Conservation (phyloP, 37 sponge, comb jelly and placozoan genomes). For the Aphrocallistes beatrix region DNA sequence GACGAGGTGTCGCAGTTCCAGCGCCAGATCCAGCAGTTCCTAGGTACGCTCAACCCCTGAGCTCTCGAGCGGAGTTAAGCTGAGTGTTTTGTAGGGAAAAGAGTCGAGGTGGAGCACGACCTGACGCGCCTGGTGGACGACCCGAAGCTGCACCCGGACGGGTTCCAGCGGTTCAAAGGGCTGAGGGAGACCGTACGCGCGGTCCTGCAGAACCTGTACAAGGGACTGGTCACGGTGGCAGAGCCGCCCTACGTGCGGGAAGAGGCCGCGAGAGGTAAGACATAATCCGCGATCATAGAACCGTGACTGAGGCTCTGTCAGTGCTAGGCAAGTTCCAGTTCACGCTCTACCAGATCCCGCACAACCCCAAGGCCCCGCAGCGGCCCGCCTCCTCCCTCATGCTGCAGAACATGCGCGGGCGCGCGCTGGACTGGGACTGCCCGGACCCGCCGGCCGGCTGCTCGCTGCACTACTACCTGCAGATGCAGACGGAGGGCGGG, state of each 20-base stretch:
- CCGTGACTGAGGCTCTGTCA: neutral
- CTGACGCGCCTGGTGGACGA: neutral
- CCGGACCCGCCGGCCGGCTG: neutral
- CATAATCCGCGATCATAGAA: neutral
- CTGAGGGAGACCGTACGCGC: neutral
- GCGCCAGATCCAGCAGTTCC: neutral
- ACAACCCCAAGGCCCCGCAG: neutral
- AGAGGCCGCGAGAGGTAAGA: neutral
- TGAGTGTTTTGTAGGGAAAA: neutral
- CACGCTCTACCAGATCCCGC: neutral
- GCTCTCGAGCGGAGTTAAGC: neutral
- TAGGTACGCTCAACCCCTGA: neutral
- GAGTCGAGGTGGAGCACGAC: neutral
- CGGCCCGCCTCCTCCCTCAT: neutral
- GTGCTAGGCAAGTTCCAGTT: neutral
- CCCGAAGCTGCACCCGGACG: neutral
- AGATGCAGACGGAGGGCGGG: neutral
- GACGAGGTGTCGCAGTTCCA: neutral
- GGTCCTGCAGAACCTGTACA: conserved; percentile 6
- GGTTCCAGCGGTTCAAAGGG: neutral
- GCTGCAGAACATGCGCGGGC: neutral
- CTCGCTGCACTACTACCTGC: neutral
- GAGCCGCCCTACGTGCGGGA: neutral
- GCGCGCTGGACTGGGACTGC: neutral
- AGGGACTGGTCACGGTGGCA: neutral